Base-by-base conservation (phyloP, 2,113 vertebrate genomes). In the Ploceus nigricollis region DNA sequence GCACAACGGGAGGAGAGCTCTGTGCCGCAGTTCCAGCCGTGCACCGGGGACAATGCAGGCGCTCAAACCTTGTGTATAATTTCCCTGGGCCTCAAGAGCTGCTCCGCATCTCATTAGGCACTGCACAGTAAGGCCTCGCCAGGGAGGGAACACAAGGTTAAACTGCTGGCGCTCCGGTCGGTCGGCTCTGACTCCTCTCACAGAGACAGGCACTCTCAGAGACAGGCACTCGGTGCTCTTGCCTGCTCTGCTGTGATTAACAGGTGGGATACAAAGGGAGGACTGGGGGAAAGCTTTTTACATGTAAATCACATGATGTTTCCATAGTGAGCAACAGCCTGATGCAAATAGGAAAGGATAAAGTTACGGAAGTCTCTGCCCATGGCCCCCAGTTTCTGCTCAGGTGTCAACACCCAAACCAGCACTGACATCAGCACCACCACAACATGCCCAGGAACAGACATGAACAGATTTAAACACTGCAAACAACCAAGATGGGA, bases 131-230 rank as follows among this genome's bases (percentile, higher is more conserved):
- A 78, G 80, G 80, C 96, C 58, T 53, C 51, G 31, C 84, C 42
- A 15, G 30, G 66, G 57, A 94, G 25, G 54, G 85, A 96, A 92
- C 81, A 83, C 94, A 96, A 97, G 94, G 92, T 91, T 94, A 92
- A 95, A 87, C 72, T 78, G 81, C 50, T 5, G 8, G 8, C 1
- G 37, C 95, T 95, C 54, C 33, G 40, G 94, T 95, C 51, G 28
- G 80, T 95, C 51, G 28, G 80, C 95, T 91, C 58, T 71, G 83
- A 79, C 68, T 97, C 87, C 81, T 87, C 71, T 7, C 61, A 51
- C 50, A 51, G 73, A 85, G 54, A 35, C 65, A 35, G 48, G 45
- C 58, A 78, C 69, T 84, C 73, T n/a, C 50, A 51, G 73, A 85
- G 54, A 35, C 65, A 35, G 48, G 45, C 58, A 78, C 69, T 84